Base-by-base conservation (phyloP, 1,140 invertebrate genomes). In the Chlorops oryzae region DNA sequence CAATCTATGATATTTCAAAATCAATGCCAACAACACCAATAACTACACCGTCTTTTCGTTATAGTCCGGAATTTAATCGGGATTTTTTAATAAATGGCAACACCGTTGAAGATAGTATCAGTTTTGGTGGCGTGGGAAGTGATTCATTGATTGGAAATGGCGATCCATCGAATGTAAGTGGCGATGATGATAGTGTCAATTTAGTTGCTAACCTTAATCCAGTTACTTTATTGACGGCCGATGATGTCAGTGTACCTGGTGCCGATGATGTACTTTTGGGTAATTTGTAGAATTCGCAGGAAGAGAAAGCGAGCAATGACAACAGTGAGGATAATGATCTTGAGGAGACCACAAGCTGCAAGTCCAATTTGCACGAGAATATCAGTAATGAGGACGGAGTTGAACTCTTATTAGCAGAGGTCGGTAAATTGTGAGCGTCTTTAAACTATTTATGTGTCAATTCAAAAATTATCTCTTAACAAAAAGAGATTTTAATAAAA, bases 21-120 rank as follows among this genome's bases (percentile, higher is more conserved):
- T 82, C 81, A 1, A 81, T 82, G 69, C 81, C 81, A 40, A 81
- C 80, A 3, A 84, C 81, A 32, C 81, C 81, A 25, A 70, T 66
- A 47, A 65, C 63, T 9, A 68, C 62, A 22, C 73, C 67, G 21
- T 38, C 32, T 17, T 83, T 82, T 59, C 79, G 77, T 37, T 82
- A 81, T 58, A 80, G 78, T 58, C 63, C 70, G 3, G 69, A 72
- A 34, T 49, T 65, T 50, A 77, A 76, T 46, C 66, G 77, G 52
- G 79, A 80, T 59, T 80, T 78, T 56, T 73, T 80, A 5, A 79
- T 80, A 28, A 80, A 80, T 57, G 79, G 79, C 13, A 80, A 80
- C 52, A 79, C 77, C 0, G 74, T 80, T 21, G 73, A 74, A 22
- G 59, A 60, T 5, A 24, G 59, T 24, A 40, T 60, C 1, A 63